A percentile compares a stretch with the other conserved stretches of the same genome.
These are phyloP conservation scores for Chelonoidis abingdonii DNA, from an alignment of 2,113 vertebrate species.

Conservation along the genomic window DNA sequence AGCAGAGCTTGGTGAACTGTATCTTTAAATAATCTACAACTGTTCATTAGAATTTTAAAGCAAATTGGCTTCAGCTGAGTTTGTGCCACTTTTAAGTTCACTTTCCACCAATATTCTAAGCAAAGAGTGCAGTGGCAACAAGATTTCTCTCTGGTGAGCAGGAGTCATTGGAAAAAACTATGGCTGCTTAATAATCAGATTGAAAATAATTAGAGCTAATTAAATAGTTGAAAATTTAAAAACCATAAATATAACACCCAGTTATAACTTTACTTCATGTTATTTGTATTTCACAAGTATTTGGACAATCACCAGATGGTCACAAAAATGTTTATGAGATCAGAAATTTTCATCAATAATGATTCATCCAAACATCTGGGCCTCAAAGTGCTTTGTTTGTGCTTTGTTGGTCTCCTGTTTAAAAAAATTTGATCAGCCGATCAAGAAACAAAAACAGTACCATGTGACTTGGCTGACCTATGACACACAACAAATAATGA, in stretches of 20 bases:
- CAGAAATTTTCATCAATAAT: background rate
- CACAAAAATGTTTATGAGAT: background rate
- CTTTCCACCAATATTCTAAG: background rate
- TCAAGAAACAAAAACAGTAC: background rate
- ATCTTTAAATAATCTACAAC: background rate
- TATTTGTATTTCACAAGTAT: background rate
- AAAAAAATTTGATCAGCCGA: background rate
- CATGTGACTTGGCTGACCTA: conserved; percentile 43
- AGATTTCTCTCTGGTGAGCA: background rate
- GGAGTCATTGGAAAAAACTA: background rate
- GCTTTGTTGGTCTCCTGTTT: background rate
- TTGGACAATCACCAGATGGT: background rate
- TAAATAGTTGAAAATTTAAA: background rate
- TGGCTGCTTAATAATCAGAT: background rate
- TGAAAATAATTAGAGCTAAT: background rate
- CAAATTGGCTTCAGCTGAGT: background rate
- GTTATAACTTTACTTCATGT: background rate
- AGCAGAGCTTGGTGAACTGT: background rate
- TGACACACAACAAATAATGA: conserved; percentile 22
- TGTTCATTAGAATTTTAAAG: background rate
- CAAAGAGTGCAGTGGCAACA: rapidly evolving
- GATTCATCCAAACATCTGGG: conserved; percentile 14
- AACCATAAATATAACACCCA: background rate
- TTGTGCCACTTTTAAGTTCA: background rate
- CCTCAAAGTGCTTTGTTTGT: background rate